These are phyloP conservation scores for Aeoliscus strigatus DNA, from an alignment of 2,797 vertebrate genomes.

Conservation along the genomic window DNA sequence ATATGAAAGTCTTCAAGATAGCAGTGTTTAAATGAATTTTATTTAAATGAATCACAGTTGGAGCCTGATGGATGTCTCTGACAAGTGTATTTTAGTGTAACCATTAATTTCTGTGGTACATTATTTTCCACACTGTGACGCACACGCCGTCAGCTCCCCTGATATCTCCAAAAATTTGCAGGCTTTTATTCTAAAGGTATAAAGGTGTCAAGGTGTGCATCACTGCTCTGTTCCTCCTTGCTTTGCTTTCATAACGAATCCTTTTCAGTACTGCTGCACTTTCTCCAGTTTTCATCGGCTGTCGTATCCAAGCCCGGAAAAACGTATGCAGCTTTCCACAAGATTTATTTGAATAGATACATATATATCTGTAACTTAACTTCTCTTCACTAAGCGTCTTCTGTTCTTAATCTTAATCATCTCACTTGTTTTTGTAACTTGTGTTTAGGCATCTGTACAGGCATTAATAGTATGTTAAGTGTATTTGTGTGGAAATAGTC, in stretches of 20 bases:
- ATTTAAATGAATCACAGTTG: constrained; percentile 46
- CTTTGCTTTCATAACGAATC: constrained; percentile 56
- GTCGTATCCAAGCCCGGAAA: constrained; percentile 19
- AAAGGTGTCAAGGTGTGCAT: constrained; percentile 66
- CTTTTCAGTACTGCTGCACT: constrained; percentile 34
- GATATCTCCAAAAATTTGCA: constrained; percentile 50
- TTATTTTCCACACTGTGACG: constrained; percentile 50
- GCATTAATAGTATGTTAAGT: constrained; percentile 19
- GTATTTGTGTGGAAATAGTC: constrained; percentile 14
- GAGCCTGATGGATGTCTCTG: constrained; percentile 33
- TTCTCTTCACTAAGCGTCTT: constrained; percentile 18
- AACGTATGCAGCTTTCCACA: constrained; percentile 47
- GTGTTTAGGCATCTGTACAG: constrained; percentile 13
- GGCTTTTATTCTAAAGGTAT: constrained; percentile 36
- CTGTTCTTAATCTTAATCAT: constrained; percentile 8
- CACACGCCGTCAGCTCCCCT: constrained; percentile 57
- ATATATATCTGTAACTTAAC: constrained; percentile 20
- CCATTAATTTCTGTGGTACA: constrained; percentile 42
- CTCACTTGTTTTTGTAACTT: constrained; percentile 10
- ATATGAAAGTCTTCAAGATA: constrained; percentile 8
- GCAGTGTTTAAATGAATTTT: constrained; percentile 29
- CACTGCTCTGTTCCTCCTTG: constrained; percentile 52
- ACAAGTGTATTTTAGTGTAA: constrained; percentile 33
- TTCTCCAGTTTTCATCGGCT: constrained; percentile 21
- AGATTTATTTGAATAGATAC: constrained; percentile 29